Base-by-base conservation (phyloP, 53 echinoderm and acorn worm species). In the Henricia sp. region DNA sequence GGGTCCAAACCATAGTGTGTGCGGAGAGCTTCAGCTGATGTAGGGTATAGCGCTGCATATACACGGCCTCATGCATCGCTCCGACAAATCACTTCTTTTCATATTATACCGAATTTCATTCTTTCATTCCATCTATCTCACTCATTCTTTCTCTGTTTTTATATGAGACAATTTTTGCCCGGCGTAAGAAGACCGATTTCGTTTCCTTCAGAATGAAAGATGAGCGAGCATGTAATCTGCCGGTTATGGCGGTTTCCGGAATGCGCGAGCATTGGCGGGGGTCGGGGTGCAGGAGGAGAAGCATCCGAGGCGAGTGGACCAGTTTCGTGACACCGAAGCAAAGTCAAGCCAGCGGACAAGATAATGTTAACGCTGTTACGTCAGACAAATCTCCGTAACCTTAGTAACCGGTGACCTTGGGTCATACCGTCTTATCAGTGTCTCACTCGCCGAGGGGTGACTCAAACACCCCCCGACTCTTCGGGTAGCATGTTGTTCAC, bases 371-470 rank as follows among this genome's bases (percentile, higher is more conserved):
- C 59, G 40, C 41, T 29, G 29, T 39, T 76, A 58, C 57, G 58
- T 24, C 76, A 76, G 75, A 75, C 75, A 52, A 74, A 68, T 24
- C 20, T 4, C 34, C 37, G 76, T 26, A 40, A 36, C 57, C 41
- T 58, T 57, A 37, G 42, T 57, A 44, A 57, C 57, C 25, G 10
- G 39, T 76, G 76, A 76, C 76, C 76, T 57, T 59, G 40, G 20
- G 9, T 27, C 44, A 76, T 28, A 20, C 37, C 59, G 39, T 59
- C 52, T 29, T 29, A 29, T 48, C 69, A 6, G 6, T 17, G 26
- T 26, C 1, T 32, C 17, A 2, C 14, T 2, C 3, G 2, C 11
- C 43, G 14, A 35, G 20, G 13, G 19, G 38, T 11, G 25, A 11
- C 33, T 13, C 65, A n/a, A n/a, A n/a, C 36, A 16, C 36, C 33